Conservation (phyloP, 2,888 invertebrate species). For the Microplitis manilae region DNA sequence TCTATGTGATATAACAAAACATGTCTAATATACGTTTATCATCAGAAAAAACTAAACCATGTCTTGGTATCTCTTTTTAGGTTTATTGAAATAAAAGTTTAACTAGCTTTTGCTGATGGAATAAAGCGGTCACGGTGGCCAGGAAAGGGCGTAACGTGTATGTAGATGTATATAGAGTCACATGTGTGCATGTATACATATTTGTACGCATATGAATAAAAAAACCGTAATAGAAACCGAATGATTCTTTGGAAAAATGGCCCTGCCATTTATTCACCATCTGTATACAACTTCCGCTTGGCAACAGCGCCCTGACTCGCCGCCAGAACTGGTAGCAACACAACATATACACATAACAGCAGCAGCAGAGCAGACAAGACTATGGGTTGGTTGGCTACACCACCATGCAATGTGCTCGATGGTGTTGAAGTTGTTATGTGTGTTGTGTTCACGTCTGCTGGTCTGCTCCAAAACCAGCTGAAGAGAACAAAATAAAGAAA, state of each 20-base stretch:
- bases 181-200: conserved; percentile 1
- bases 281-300: conserved; percentile 65
- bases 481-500: neutral
- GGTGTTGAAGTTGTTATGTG: neutral
- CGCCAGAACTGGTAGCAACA: conserved; percentile 32
- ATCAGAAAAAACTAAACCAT: neutral
- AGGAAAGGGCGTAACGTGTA: neutral
- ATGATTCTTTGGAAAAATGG: conserved; percentile 45
- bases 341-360: neutral
- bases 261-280: conserved; percentile 30
- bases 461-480: neutral
- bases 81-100: neutral
- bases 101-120: neutral
- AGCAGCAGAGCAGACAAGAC: neutral
- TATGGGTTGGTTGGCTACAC: neutral
- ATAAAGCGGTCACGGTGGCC: conserved; percentile 13
- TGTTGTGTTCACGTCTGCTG: neutral
- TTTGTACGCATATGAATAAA: neutral
- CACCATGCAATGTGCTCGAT: neutral
- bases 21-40: neutral
- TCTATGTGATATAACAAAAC: neutral
- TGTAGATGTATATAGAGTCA: neutral
- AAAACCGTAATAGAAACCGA: neutral
- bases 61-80: neutral
- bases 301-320: conserved; percentile 61